These are phyloP conservation scores for Tapirus indicus DNA, from an alignment of 2,797 vertebrate genomes.

Conservation along the genomic window DNA sequence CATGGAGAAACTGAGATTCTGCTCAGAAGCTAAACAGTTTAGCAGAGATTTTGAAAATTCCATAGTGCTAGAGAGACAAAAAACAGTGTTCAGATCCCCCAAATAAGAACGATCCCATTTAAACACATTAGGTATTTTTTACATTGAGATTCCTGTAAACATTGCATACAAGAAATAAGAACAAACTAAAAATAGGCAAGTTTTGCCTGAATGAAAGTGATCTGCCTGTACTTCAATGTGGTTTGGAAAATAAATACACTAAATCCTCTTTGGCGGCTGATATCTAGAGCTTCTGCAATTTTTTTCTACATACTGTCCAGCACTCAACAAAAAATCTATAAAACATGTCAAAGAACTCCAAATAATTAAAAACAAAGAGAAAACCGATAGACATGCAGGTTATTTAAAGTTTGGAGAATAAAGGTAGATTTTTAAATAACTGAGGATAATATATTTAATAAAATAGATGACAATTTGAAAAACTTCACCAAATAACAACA, in stretches of 20 bases:
- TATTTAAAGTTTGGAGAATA: not conserved
- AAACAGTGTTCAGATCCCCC: not conserved
- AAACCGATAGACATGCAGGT: not conserved
- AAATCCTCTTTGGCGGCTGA: not conserved
- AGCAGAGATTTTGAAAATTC: not conserved
- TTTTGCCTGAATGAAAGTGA: not conserved
- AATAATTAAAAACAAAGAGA: not conserved
- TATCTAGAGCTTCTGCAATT: not conserved
- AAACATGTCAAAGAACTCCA: not conserved
- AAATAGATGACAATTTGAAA: not conserved
- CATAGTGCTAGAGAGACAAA: not conserved
- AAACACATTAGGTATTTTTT: not conserved
- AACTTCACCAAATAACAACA: not conserved
- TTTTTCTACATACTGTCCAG: not conserved
- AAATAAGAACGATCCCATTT: constrained; percentile 1
- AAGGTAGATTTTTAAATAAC: not conserved
- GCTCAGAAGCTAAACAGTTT: not conserved
- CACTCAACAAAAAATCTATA: not conserved
- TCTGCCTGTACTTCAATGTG: not conserved
- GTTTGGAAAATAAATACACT: not conserved
- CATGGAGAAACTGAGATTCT: not conserved
- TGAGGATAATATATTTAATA: not conserved
- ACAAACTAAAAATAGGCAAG: constrained; percentile 7
- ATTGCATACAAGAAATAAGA: not conserved
- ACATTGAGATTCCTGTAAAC: not conserved